Evolutionary conservation across 2,888 invertebrate species (phyloP), one percentile per base, ranked within the genome.

Genomic region (Athrips mouffetella): DNA sequence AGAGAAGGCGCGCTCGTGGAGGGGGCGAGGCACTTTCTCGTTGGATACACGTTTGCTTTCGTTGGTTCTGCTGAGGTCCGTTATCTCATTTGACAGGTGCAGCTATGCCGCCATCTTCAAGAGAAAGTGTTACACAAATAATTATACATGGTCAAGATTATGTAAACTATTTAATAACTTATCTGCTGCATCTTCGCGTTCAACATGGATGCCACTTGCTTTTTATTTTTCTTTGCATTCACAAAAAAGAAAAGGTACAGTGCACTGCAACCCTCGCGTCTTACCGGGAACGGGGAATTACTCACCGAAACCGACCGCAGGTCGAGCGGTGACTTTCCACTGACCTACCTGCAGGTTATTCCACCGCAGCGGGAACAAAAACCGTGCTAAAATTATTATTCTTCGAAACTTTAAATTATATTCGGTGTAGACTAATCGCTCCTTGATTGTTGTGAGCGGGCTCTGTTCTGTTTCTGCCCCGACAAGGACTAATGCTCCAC

Each of bases 81-180:
- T 84, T 85, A 87, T 79, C 80, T 81, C 82, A 84, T 86, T 85
- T 76, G 76, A 80, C 87, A 87, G 87, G 87, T 87, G 87, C 76
- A 70, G 72, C 65, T 70, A 70, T 67, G 65, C 67, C 65, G 68
- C 59, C 61, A 65, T 67, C 73, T 66, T 66, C 67, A 70, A 77
- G 82, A 76, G 86, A 86, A 86, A 86, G 84, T 85, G 76, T 79
- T 80, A 79, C 76, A 75, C 74, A 79, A 76, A 76, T 69, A 61
- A 59, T 58, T 59, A 57, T 74, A 75, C 70, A n/a, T n/a, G n/a
- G n/a, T 70, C 67, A 67, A 65, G 62, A 70, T 82, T 80, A 80
- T 70, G 77, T 72, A 81, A 77, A 68, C 49, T 52, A 44, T 51
- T 45, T 45, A 50, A 53, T 50, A 46, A 42, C 20, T 27, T 30